These are phyloP conservation scores for Alentia gelatinosa DNA, from an alignment of 2,888 invertebrate species.

Conservation along the genomic window DNA sequence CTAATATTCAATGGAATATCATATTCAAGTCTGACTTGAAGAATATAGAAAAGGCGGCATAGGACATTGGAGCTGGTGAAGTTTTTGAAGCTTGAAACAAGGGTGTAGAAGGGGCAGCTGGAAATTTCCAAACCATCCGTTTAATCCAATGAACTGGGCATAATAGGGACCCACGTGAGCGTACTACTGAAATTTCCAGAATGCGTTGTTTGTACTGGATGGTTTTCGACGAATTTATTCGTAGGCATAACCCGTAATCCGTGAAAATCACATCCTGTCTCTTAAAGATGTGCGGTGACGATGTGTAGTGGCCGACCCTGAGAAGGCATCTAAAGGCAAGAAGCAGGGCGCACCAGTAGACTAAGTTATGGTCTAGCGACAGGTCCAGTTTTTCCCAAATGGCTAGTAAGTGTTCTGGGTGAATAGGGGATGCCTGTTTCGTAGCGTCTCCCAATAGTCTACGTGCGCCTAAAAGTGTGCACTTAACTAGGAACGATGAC, in stretches of 20 bases:
- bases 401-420: neutral
- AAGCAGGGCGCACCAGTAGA: neutral
- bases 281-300: neutral
- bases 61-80: too few species aligned
- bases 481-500: neutral
- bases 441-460: neutral
- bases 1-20: too few species aligned
- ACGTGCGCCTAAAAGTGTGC: neutral
- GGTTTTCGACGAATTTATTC: neutral
- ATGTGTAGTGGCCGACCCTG: neutral
- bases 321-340: neutral
- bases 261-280: neutral
- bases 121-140: neutral
- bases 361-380: neutral
- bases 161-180: neutral
- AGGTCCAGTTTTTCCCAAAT: neutral
- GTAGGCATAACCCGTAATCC: neutral
- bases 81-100: too few species aligned
- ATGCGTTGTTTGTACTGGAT: neutral
- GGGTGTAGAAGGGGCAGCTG: too few species aligned
- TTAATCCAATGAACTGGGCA: neutral
- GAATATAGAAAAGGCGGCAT: too few species aligned
- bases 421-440: neutral
- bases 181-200: neutral
- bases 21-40: too few species aligned